Base-by-base conservation (phyloP, 2,797 vertebrate species). In the Crocidura indochinensis region DNA sequence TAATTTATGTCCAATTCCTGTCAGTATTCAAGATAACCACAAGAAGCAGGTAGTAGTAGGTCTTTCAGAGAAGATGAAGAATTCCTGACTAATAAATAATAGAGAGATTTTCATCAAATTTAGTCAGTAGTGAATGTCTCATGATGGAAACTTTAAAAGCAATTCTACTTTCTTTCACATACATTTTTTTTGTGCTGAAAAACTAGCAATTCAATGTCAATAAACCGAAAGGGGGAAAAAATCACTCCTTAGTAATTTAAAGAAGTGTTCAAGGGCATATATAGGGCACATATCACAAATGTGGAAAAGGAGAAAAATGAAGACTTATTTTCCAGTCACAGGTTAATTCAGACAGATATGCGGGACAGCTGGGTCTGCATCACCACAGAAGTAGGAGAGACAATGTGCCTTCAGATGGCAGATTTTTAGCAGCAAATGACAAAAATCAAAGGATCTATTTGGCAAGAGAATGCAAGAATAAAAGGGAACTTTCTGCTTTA, bases 281-380 rank as follows among this genome's bases (percentile, higher is more conserved):
- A 92, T 9, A 95, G 88, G 93, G 91, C 83, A 94, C 84, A 96
- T 89, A 87, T 97, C 93, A 96, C 85, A 96, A 93, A 96, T 96
- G 93, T 94, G 76, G 84, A 96, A 95, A 85, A 97, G 97, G 97
- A 98, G 98, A 98, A 98, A 97, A 98, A 97, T 98, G 98, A 98
- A 98, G 98, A 98, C 97, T 98, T 97, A 96, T 96, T 97, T 98
- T 97, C 98, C 97, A 96, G 96, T 98, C 96, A 97, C 94, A 92
- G 95, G 87, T 96, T 93, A 97, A 91, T 90, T 69, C 93, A 95
- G 95, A 96, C 95, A 88, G 96, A 94, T 92, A 60, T 1, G 14
- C 94, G 95, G 92, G 96, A 97, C 90, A 94, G 95, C 82, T 97
- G 96, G 95, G 95, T 96, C 96, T 96, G 94, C 91, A 97, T 97